Evolutionary conservation across 92 coral and sea anemone genomes (phyloP), one percentile per base, ranked within the genome.

Genomic region (Porites evermanni): DNA sequence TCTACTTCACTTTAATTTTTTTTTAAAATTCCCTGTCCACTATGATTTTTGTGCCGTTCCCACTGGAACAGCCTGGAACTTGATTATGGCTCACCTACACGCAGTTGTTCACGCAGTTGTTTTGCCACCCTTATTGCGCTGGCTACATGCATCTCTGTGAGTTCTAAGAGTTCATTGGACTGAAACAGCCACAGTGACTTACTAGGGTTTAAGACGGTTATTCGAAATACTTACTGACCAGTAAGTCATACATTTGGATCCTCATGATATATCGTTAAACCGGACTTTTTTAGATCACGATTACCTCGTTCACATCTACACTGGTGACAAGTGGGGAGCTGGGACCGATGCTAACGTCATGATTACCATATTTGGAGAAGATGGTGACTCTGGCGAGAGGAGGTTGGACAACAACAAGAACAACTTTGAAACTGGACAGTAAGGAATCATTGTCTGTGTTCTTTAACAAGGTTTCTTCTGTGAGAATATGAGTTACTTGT

Each of bases 281-380:
- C 16, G 7, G 7, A 29, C 2, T 44, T 2, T 44, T 53, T 29
- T 3, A 74, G 98, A 91, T 38, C 92, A 82, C 86, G 81, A 86
- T 17, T 95, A 95, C 81, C 85, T 84, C 72, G 95, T 95, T n/a
- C 90, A 91, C 78, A 92, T 96, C 18, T 95, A 92, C 85, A 95
- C 98, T 64, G 98, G 98, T 24, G 93, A 90, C 64, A 83, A 86
- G 77, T 89, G 97, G 72, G 97, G 98, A 71, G 97, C 97, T 88
- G 98, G 98, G 79, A 95, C 98, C 38, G 98, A 95, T 66, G 98
- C 98, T 26, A 95, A 95, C 78, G 94, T 95, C 60, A 67, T 88
- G 65, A 86, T 94, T 72, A 95, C 98, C 87, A 80, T 95, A 85
- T 95, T 95, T 92, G 98, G 98, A 50, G 92, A 92, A 69, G 89